Evolutionary conservation across 92 coral and sea anemone genomes (phyloP), one percentile per base, ranked within the genome.

Genomic region (Nematostella vectensis): DNA sequence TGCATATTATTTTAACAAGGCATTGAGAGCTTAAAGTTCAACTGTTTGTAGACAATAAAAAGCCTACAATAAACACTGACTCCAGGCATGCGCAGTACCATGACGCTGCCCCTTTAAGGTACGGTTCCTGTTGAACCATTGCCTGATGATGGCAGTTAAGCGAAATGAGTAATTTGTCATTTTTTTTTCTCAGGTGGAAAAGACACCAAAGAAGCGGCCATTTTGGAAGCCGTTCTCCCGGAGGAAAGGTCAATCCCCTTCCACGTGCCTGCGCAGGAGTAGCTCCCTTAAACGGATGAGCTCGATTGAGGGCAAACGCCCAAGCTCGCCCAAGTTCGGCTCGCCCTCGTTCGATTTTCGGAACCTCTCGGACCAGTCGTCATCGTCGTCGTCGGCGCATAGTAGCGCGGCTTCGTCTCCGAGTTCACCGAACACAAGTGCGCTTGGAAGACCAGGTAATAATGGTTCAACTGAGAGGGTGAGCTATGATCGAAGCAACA

Each of bases 361-460:
- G 48, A 70, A 73, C 30, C 54, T 81, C 55, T 85, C 94, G 50
- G 94, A 85, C 58, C 83, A 74, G 56, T 85, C 95, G 25, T 91
- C 98, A 29, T 91, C 98, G 18, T 88, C 86, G 27, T 63, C 69
- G 42, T 25, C 51, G 31, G n/a, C n/a, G 42, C 42, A 36, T 36
- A 85, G 95, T 52, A 91, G 98, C 62, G 91, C 91, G n/a, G 82
- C 88, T 16, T 91, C 98, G 24, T 91, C 98, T 0, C 98, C 98
- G 6, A 80, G 91, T 50, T 83, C 94, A 8, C 96, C 89, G 39
- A 74, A 69, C 55, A 57, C 91, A 37, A 77, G 73, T 30, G 55
- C 80, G 45, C 54, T 74, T 25, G 77, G 80, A 40, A 85, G 95
- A 58, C 98, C 98, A 77, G 98, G 98, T 91, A 58, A 58, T 6